Conservation (phyloP, 92 coral and sea anemone genomes). For the Plumapathes pennacea region DNA sequence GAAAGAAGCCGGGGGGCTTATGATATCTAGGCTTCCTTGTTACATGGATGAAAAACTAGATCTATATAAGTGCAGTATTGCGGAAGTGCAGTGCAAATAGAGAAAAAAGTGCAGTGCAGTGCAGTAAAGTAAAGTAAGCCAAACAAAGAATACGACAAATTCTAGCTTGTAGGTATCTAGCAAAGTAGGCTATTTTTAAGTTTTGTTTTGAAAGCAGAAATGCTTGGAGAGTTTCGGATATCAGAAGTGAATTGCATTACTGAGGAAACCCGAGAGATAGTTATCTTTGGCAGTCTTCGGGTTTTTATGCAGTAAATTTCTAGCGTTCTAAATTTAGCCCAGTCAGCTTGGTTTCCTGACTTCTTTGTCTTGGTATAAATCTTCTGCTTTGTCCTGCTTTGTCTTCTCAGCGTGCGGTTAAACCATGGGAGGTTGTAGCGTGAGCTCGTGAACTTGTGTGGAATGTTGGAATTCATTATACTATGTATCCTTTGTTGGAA, state of each 20-base stretch:
- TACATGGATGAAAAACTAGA: too few species aligned
- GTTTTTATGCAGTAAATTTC: slow-evolving; percentile 27
- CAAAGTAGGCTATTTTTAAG: too few species aligned
- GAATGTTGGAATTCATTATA: slow-evolving; percentile 17
- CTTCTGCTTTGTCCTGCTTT: slow-evolving; percentile 11
- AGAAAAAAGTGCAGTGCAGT: too few species aligned
- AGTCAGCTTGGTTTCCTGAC: background rate
- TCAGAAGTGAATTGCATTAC: slow-evolving; percentile 43
- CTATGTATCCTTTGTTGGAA: slow-evolving; percentile 8
- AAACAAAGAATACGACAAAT: too few species aligned
- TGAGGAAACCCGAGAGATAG: slow-evolving; percentile 34
- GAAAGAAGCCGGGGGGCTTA: too few species aligned
- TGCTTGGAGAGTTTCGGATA: too few species aligned
- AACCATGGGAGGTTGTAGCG: slow-evolving; percentile 16
- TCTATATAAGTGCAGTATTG: too few species aligned
- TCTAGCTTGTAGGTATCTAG: too few species aligned
- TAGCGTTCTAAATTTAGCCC: slow-evolving; percentile 5
- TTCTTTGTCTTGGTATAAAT: slow-evolving; percentile 15
- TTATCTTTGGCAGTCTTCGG: slow-evolving; percentile 31
- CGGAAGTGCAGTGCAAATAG: too few species aligned
- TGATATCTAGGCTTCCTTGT: too few species aligned
- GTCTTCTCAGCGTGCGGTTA: slow-evolving; percentile 16
- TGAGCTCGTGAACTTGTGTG: slow-evolving; percentile 11
- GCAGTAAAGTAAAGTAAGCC: too few species aligned
- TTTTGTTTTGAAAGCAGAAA: too few species aligned